These are phyloP conservation scores for Byasa hedistus DNA, from an alignment of 2,888 invertebrate species.

Conservation along the genomic window DNA sequence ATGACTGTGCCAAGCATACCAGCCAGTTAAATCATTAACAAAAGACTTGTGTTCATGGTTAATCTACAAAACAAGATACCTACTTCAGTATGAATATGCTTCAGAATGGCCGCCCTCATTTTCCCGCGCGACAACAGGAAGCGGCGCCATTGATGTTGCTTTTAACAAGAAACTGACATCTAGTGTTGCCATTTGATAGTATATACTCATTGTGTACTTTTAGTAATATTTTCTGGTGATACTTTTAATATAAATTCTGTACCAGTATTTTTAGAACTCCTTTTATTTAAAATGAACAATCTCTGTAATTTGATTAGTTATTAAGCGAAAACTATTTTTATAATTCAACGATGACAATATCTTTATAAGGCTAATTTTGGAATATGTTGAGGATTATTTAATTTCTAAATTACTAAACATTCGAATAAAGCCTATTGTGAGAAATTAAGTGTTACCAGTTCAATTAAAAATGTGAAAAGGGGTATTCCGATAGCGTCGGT, in stretches of 20 bases:
- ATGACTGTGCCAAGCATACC: background rate
- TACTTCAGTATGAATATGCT: slow-evolving; percentile 8
- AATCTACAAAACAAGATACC: slow-evolving; percentile 12
- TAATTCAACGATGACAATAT: too few species aligned
- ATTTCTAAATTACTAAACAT: background rate
- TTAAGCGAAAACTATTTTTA: too few species aligned
- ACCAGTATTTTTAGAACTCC: too few species aligned
- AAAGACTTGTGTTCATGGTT: slow-evolving; percentile 3
- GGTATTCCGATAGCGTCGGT: slow-evolving; percentile 1
- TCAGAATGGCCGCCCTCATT: slow-evolving; percentile 16
- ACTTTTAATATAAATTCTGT: background rate
- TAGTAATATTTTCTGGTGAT: background rate
- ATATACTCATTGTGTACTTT: background rate
- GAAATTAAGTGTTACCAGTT: background rate
- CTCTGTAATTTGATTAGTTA: too few species aligned
- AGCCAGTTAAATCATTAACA: background rate
- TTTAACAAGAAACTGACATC: slow-evolving; percentile 13
- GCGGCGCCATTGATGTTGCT: slow-evolving; percentile 32
- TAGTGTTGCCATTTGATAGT: slow-evolving; percentile 11
- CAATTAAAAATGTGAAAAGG: slow-evolving; percentile 11
- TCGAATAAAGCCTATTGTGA: background rate
- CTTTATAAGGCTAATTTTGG: too few species aligned
- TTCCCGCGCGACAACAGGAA: slow-evolving; percentile 30
- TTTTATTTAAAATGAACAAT: too few species aligned
- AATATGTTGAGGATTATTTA: too few species aligned